Evolutionary conservation across 2,797 vertebrate species (phyloP), one percentile per base, ranked within the genome.

Genomic region (Graptemys geographica): DNA sequence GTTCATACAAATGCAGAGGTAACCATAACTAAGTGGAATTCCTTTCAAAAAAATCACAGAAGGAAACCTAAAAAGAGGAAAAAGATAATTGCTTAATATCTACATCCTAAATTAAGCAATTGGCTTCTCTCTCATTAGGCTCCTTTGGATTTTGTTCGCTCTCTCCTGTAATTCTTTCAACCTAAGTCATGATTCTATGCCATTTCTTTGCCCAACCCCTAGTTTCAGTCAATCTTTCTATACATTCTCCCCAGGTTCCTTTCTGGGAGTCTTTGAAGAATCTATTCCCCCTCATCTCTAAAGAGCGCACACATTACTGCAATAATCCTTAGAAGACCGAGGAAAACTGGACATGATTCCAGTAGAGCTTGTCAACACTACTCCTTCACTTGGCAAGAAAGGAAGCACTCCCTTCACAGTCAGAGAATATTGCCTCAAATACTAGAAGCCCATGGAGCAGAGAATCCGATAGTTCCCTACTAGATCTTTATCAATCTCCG

Each of bases 251-350:
- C 4, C 25, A 9, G 23, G 55, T 21, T 88, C 44, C 18, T 80
- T 94, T 33, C 72, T 62, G 13, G 44, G 16, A 72, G 19, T 16
- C 78, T 65, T 51, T 83, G 52, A 84, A 37, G 56, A 89, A 89
- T n/a, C 86, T 4, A 25, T 0, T 13, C 15, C 59, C 23, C 25
- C 49, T 90, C 52, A 51, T 11, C 49, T 62, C 4, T 19, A 89
- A 76, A 2, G 0, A 15, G 0, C 7, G 57, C 47, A 15, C 41
- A 15, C 1, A 44, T 28, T 25, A 89, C 21, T 23, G 11, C 2
- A 49, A 57, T 1, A 62, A 72, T 2, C 1, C 16, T 31, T 27
- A 18, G 33, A 79, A 92, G 27, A 78, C 27, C 2, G 27, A 78
- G 74, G 44, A 49, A 49, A 78, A 44, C 13, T 8, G 74, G 74